Percentiles rank a stretch among this genome's conserved stretches.
Evolutionary conservation across 2,113 vertebrate genomes (phyloP).

Genomic region (Oryzias curvinotus): DNA sequence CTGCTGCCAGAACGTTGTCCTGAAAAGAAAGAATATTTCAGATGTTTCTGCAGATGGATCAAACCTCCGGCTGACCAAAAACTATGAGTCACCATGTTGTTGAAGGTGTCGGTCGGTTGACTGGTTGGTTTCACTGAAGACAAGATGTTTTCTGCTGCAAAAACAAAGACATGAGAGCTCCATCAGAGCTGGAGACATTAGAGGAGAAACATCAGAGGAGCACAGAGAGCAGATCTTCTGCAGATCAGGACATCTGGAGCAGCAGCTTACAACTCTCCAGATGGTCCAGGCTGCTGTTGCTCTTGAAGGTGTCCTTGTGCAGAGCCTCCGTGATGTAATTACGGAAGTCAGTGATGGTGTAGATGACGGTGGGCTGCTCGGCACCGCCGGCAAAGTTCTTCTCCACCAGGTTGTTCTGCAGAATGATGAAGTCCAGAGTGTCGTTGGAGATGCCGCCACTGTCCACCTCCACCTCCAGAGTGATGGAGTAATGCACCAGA

Average conservation of each 20-base stretch:
- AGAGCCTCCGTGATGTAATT: slow-evolving; percentile 88
- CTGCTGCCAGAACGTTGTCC: slow-evolving; percentile 73
- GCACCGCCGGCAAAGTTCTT: slow-evolving; percentile 78
- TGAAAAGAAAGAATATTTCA: slow-evolving; percentile 22
- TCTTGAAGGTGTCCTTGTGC: slow-evolving; percentile 81
- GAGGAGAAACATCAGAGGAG: no score
- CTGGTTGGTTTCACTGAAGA: slow-evolving; percentile 57
- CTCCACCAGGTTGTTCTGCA: slow-evolving; percentile 90
- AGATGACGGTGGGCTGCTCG: slow-evolving; percentile 86
- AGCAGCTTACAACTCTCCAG: slow-evolving; percentile 78
- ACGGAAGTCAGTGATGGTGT: slow-evolving; percentile 88
- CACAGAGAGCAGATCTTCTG: no score
- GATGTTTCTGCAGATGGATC: no score
- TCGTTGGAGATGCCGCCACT: slow-evolving; percentile 78
- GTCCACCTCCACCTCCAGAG: slow-evolving; percentile 87
- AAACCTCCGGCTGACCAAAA: no score
- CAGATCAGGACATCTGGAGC: background rate
- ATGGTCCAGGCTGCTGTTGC: slow-evolving; percentile 78
- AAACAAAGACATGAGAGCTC: background rate
- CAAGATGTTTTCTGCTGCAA: slow-evolving; percentile 57
- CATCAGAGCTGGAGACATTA: no score
- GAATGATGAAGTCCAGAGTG: slow-evolving; percentile 86
- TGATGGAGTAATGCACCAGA: slow-evolving; percentile 84
- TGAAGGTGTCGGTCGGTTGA: slow-evolving; percentile 40
- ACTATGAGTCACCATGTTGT: slow-evolving; percentile 69